Conservation (phyloP, 2,888 invertebrate genomes). For the Ornithoptera priamus region DNA sequence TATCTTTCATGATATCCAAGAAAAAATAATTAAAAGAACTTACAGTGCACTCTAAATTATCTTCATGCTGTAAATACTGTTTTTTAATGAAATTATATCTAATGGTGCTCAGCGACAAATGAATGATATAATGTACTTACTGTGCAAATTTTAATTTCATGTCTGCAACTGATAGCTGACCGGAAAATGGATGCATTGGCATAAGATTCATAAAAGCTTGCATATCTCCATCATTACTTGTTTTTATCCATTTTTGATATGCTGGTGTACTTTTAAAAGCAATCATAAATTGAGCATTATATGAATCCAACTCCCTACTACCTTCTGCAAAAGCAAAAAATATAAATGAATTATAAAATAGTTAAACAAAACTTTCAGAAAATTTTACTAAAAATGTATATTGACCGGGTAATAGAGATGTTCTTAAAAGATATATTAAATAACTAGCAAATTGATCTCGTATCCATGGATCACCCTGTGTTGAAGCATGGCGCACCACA, state of each 20-base stretch:
- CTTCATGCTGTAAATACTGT: too few species aligned
- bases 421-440: conserved; percentile 88
- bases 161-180: conserved; percentile 95
- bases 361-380: conserved; percentile 8
- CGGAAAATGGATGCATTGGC: conserved; percentile 95
- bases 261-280: conserved; percentile 94
- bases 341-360: conserved; percentile 3
- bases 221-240: conserved; percentile 79
- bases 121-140: conserved; percentile 78
- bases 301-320: conserved; percentile 91
- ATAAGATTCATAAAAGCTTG: conserved; percentile 85
- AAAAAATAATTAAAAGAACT: too few species aligned
- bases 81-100: background rate
- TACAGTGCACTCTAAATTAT: too few species aligned
- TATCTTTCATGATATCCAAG: too few species aligned
- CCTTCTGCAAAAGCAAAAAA: conserved; percentile 79
- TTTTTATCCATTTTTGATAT: conserved; percentile 90
- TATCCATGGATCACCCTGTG: conserved; percentile 97
- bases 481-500: conserved; percentile 85
- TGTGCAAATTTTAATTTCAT: conserved; percentile 95
- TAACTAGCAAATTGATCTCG: conserved; percentile 95
- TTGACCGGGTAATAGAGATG: conserved; percentile 86
- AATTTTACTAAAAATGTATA: conserved; percentile 8
- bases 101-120: background rate
- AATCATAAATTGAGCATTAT: conserved; percentile 89